Percentiles rank a stretch among this genome's conserved stretches.
phyloP scores from a whole-genome alignment of 1,140 invertebrate genomes.

The Steinernema khuongi region DNA sequence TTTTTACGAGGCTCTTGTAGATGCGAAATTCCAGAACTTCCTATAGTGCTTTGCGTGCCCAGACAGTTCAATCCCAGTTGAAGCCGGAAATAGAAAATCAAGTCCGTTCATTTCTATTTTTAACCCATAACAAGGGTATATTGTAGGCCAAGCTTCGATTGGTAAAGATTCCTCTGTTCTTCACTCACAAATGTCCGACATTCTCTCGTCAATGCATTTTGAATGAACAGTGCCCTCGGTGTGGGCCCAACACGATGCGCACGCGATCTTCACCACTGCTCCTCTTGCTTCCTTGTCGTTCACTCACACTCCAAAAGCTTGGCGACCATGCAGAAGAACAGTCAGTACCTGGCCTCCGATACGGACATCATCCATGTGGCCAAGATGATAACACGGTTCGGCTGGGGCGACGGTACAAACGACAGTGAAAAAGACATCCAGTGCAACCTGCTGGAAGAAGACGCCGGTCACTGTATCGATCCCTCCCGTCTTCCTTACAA shows the following conservation, averaged over 20 bases:
- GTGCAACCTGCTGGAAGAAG: slow-evolving; percentile 29
- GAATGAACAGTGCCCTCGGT: no score
- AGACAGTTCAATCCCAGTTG: no score
- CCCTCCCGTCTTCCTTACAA: slow-evolving; percentile 18
- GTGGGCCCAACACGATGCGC: background rate
- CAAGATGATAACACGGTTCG: background rate
- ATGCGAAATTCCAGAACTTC: no score
- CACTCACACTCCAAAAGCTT: background rate
- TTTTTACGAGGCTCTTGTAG: no score
- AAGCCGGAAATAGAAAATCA: no score
- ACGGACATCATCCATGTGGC: background rate
- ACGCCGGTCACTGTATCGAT: slow-evolving; percentile 15
- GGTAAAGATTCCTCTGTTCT: no score
- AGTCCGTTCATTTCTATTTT: no score
- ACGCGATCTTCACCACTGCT: background rate
- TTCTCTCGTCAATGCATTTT: no score
- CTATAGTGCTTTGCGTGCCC: no score
- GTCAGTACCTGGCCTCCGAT: slow-evolving; percentile 2
- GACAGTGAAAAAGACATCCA: slow-evolving; percentile 31
- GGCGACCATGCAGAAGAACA: background rate
- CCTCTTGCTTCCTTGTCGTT: background rate
- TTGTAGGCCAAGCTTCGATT: no score
- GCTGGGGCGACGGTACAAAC: slow-evolving; percentile 17
- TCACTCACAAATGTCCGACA: no score
- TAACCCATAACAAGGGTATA: no score